Evolutionary conservation across 2,797 vertebrate genomes (phyloP), one percentile per base, ranked within the genome.

Genomic region (Clarias laeviceps): DNA sequence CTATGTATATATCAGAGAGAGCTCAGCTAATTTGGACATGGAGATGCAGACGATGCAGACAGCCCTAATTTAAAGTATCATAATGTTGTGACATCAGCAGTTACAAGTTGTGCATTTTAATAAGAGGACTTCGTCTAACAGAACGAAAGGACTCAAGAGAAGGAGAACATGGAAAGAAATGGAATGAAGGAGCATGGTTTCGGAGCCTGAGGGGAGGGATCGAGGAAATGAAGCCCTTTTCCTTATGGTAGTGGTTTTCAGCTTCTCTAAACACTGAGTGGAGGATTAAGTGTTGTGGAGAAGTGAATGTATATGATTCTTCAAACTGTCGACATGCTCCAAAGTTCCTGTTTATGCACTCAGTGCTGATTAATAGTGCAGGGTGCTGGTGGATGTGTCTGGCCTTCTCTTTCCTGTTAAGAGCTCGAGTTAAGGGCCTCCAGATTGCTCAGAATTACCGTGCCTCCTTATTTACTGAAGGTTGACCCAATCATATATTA

Each of bases 341-440:
- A 91, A 90, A 92, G 90, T 94, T 94, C 93, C 93, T 95, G 94
- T 95, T 94, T 95, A 95, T 91, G 84, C 72, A 80, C 87, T 87
- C 70, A 32, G 82, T 50, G 12, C 81, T 91, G 93, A 93, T 87
- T 87, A 88, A 93, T 94, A 85, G 87, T 79, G 80, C 29, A 56
- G 70, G 61, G 84, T 90, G 87, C 86, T 27, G 50, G 32, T 54
- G 70, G 9, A 45, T 79, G 29, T 85, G 62, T 40, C 22, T 56
- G 76, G 40, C 61, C 80, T 45, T 50, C 17, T 59, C 70, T 37
- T 73, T 66, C 22, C 29, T 34, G 20, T 65, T 34, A 74, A 54
- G 18, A 34, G 29, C 70, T 68, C 29, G 15, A 68, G 54, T 82
- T 74, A 22, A 74, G 24, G 17, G 69, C n/a, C 34, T 80, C 32